Base-by-base conservation (phyloP, 2,888 invertebrate genomes). In the Iselma pallidipennis region DNA sequence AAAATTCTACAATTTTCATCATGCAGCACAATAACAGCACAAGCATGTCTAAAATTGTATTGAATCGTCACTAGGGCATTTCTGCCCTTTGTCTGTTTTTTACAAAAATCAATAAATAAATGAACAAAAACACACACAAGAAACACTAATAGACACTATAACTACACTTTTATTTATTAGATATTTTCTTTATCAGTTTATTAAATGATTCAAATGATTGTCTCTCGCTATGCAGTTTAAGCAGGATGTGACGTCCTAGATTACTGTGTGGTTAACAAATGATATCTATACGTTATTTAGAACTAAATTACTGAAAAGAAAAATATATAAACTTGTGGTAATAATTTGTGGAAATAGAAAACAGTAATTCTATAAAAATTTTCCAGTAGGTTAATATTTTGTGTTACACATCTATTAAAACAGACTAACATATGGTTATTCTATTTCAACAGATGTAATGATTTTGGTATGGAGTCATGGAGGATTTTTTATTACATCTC, bases 1-100 rank as follows among this genome's bases (percentile, higher is more conserved):
- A 84, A 75, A 84, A 84, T 80, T 86, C 85, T 74, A 85, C 84
- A 76, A 86, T 83, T 82, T 86, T 86, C 85, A 86, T 85, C 80
- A 86, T 85, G 80, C 85, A 83, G 78, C 86, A 86, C 82, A 86
- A 77, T 68, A 86, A 78, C 77, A 86, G 81, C 79, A 85, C 83
- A 80, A 86, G 84, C 85, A 85, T 86, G 76, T 80, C 80, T 78
- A 61, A 70, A 16, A 52, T 48, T 51, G 26, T 54, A 9, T 16
- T 37, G 26, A 37, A 28, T 53, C 37, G 52, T 66, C 59, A 59
- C 68, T 73, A 70, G 65, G 72, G 68, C 71, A 75, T 73, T 66
- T 64, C 58, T 57, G 66, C 65, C 71, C 71, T 61, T 52, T 59
- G 50, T 49, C 10, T 42, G 16, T 7, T 37, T 31, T 45, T 21